Base-by-base conservation (phyloP, 2,113 vertebrate species). In the Pterocles gutturalis region DNA sequence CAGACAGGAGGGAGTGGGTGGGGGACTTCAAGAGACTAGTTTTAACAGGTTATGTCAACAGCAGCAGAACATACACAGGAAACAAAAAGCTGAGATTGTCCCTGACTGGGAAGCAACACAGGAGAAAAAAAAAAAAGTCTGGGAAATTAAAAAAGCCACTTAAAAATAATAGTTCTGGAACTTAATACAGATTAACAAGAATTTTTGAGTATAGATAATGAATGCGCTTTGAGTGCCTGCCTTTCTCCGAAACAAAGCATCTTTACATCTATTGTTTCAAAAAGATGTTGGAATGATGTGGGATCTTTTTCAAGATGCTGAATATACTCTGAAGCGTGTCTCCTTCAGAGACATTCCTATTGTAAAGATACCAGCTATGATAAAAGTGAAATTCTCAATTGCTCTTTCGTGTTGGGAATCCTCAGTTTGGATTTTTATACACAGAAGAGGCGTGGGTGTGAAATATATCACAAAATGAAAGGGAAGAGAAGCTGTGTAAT, bases 21-120 rank as follows among this genome's bases (percentile, higher is more conserved):
- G 66, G 54, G 49, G 93, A 89, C 92, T 95, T 92, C 71, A 81
- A 90, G 87, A 71, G 94, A 83, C 92, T 75, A 55, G 95, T 92
- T 97, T 89, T 89, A 95, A 97, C 95, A 95, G 94, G 95, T 87
- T 96, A 22, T 89, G 90, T 96, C 93, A 97, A 95, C 89, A 95
- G 86, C 60, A 81, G 67, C 90, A 92, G 89, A 86, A 81, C 72
- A n/a, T 11, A 54, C 58, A 58, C 36, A 88, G 87, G 90, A 88
- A 94, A 88, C 65, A 85, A 61, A 95, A 93, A 87, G 25, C 73
- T 33, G 45, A 82, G 34, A 26, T 55, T 76, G 60, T 34, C 78
- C 48, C 45, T 76, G 66, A 49, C n/a, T 25, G 65, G 57, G 28
- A 91, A 90, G 69, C 48, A 70, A 26, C 0, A 0, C 33, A 60